A percentile compares a stretch with the other conserved stretches of the same genome.
phyloP scores from a whole-genome alignment of 2,113 vertebrate species.

The Junco hyemalis region DNA sequence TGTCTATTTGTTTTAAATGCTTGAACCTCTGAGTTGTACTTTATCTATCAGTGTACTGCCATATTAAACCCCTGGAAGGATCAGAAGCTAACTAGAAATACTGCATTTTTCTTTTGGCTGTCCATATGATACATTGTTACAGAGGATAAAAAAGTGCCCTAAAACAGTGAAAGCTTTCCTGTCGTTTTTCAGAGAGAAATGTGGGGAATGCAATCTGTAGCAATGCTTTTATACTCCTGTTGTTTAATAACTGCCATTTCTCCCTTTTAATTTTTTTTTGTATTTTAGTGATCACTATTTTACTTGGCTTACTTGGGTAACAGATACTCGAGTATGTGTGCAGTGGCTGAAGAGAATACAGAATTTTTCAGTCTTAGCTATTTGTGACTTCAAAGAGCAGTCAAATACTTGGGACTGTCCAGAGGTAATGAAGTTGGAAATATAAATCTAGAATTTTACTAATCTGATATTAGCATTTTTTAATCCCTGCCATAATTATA shows the following conservation, averaged over 20 bases:
- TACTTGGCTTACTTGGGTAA: slow-evolving; percentile 91
- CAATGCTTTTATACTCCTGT: background rate
- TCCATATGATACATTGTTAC: background rate
- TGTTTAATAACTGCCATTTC: background rate
- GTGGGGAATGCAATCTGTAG: background rate
- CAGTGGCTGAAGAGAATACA: slow-evolving; percentile 93
- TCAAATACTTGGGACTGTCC: slow-evolving; percentile 82
- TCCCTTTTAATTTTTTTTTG: background rate
- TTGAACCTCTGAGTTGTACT: background rate
- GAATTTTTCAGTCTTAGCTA: slow-evolving; percentile 86
- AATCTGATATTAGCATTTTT: background rate
- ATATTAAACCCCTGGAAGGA: background rate
- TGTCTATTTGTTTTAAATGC: background rate
- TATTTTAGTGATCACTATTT: slow-evolving; percentile 90
- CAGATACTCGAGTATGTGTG: slow-evolving; percentile 85
- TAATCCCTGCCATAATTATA: background rate
- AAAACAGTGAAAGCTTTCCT: background rate
- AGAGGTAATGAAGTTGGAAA: slow-evolving; percentile 75
- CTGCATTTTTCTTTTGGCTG: background rate
- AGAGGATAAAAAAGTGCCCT: background rate
- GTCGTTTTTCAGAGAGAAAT: background rate
- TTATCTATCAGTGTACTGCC: background rate
- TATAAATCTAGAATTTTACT: background rate
- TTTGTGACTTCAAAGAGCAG: slow-evolving; percentile 83
- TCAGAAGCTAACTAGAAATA: background rate